Percentiles rank a stretch among this genome's conserved stretches.
Conservation (phyloP, 2,797 vertebrate genomes). For the Artibeus jamaicensis region DNA sequence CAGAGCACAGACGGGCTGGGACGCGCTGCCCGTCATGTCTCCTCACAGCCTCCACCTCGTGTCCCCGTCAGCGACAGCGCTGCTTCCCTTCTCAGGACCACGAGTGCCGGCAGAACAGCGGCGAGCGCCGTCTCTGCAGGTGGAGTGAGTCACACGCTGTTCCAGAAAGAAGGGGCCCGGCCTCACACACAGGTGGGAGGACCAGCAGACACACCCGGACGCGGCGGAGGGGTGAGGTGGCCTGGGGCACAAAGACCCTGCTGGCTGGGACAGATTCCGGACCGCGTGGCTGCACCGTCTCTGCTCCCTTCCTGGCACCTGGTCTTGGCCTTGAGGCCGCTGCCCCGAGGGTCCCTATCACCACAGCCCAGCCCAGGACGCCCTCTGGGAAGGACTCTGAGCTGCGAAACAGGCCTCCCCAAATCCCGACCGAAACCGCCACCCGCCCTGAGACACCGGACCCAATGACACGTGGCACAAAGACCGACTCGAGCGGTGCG, state of each 20-base stretch:
- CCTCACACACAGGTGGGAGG: too few species aligned
- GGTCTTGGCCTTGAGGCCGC: background rate
- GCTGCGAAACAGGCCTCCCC: background rate
- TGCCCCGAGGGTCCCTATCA: background rate
- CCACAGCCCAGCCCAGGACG: background rate
- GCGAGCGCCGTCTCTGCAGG: too few species aligned
- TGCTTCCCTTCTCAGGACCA: background rate
- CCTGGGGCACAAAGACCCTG: too few species aligned
- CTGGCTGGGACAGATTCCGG: background rate
- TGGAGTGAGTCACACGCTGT: background rate
- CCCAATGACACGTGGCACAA: background rate
- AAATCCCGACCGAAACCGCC: background rate
- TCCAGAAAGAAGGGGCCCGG: background rate
- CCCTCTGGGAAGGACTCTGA: background rate
- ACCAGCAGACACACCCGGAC: background rate
- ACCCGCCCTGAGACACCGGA: background rate
- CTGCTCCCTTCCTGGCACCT: background rate
- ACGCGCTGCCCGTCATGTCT: fast-evolving
- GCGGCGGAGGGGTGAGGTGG: too few species aligned
- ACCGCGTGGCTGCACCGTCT: fast-evolving
- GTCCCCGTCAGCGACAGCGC: too few species aligned
- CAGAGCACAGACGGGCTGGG: background rate
- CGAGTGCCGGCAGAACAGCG: too few species aligned
- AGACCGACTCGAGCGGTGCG: background rate
- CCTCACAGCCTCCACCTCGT: background rate